phyloP scores from a whole-genome alignment of 2,797 vertebrate genomes.

The Fringilla coelebs region DNA sequence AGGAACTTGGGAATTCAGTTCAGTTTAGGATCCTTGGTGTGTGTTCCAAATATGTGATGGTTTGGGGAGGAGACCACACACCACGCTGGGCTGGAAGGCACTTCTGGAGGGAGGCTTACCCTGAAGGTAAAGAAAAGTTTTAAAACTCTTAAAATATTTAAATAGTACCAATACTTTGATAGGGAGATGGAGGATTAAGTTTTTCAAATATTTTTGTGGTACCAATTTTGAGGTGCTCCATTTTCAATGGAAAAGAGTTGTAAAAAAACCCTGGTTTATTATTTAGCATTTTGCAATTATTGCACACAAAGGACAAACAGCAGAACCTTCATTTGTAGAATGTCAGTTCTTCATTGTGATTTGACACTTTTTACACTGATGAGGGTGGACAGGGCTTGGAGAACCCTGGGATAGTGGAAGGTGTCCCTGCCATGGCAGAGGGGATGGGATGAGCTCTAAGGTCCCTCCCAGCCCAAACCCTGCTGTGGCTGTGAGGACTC shows the following conservation, averaged over 20 bases:
- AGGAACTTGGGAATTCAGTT: not conserved
- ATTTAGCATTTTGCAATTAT: too few species aligned
- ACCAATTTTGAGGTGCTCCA: not conserved
- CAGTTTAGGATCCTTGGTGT: not conserved
- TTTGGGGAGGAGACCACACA: not conserved
- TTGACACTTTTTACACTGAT: not conserved
- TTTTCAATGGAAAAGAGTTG: not conserved
- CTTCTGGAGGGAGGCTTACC: not conserved
- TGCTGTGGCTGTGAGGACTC: not conserved
- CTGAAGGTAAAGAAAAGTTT: not conserved
- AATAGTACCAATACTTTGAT: not conserved
- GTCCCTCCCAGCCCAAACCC: not conserved
- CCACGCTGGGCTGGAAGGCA: not conserved
- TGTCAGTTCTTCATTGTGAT: not conserved
- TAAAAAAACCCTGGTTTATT: not conserved
- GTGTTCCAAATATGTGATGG: not conserved
- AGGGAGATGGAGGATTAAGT: not conserved
- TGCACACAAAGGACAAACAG: not conserved
- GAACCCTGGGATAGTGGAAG: not conserved
- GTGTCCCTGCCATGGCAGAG: not conserved
- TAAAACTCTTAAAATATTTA: not conserved
- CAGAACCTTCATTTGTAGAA: not conserved
- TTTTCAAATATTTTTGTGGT: not conserved
- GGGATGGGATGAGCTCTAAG: not conserved
- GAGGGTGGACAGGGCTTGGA: not conserved